phyloP scores from a whole-genome alignment of 2,113 vertebrate species.

The Myotis lucifugus region DNA sequence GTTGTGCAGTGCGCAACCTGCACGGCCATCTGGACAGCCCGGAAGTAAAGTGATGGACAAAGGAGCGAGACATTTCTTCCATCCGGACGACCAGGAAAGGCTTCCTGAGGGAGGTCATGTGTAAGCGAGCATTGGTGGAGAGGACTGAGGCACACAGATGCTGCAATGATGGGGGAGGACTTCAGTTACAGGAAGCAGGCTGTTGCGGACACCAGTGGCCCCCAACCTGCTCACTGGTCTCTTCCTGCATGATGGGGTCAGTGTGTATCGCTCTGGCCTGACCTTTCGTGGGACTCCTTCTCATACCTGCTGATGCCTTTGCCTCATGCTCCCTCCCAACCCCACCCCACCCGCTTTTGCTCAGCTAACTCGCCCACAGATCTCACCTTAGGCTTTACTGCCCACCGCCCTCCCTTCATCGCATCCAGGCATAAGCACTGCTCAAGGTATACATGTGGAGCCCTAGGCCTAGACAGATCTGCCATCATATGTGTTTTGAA shows the following conservation, averaged over 20 bases:
- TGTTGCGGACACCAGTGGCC: neutral
- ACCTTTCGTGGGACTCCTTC: neutral
- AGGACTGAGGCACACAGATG: neutral
- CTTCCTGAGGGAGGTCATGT: neutral
- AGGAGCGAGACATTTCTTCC: neutral
- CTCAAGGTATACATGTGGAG: neutral
- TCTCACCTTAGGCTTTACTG: neutral
- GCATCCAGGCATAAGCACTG: neutral
- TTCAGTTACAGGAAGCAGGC: neutral
- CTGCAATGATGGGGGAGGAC: neutral
- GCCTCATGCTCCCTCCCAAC: too few species aligned
- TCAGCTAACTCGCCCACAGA: neutral
- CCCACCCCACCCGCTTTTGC: fast-evolving
- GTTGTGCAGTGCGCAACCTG: neutral
- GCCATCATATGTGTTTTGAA: neutral
- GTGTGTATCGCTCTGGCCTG: neutral
- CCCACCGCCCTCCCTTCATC: neutral
- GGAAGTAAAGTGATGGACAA: neutral
- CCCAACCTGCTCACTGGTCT: neutral
- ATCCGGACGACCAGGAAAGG: neutral
- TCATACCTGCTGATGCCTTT: neutral
- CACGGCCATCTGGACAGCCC: neutral
- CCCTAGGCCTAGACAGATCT: neutral
- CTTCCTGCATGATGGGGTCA: neutral
- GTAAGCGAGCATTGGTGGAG: neutral